Conservation (phyloP, 2,797 vertebrate genomes). For the Parambassis ranga region DNA sequence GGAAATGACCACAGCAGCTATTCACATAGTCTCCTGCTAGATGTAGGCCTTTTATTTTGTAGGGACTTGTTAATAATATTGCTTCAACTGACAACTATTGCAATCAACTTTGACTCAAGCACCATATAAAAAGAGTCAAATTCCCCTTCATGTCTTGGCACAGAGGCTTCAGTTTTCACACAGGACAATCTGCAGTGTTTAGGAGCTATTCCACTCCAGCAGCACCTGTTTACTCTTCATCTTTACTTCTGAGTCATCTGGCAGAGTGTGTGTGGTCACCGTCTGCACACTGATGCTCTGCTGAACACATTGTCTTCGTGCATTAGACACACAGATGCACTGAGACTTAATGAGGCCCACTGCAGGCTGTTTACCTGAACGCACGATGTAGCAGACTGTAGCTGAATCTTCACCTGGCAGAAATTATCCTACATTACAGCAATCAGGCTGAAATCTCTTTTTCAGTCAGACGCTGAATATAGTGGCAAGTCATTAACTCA, state of each 20-base stretch:
- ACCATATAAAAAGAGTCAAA: no score
- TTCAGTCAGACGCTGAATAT: background rate
- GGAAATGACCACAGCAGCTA: no score
- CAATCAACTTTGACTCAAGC: no score
- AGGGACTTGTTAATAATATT: no score
- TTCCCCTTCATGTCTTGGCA: no score
- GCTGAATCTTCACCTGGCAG: slow-evolving; percentile 21
- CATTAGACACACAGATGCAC: background rate
- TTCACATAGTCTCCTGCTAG: no score
- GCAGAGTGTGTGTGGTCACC: background rate
- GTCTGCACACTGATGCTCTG: background rate
- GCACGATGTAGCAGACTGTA: slow-evolving; percentile 41
- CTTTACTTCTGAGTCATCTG: background rate
- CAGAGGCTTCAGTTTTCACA: background rate
- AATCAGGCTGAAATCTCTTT: background rate
- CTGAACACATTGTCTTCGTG: background rate
- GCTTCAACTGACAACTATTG: no score
- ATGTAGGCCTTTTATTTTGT: no score
- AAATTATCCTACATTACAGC: slow-evolving; percentile 20
- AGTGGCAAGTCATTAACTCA: no score
- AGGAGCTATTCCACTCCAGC: background rate
- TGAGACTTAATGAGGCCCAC: background rate
- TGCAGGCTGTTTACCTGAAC: slow-evolving; percentile 4
- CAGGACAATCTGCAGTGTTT: background rate
- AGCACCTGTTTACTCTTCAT: background rate